Evolutionary conservation across 2,113 vertebrate species (phyloP), one percentile per base, ranked within the genome.

Genomic region (Myrmecobius fasciatus): DNA sequence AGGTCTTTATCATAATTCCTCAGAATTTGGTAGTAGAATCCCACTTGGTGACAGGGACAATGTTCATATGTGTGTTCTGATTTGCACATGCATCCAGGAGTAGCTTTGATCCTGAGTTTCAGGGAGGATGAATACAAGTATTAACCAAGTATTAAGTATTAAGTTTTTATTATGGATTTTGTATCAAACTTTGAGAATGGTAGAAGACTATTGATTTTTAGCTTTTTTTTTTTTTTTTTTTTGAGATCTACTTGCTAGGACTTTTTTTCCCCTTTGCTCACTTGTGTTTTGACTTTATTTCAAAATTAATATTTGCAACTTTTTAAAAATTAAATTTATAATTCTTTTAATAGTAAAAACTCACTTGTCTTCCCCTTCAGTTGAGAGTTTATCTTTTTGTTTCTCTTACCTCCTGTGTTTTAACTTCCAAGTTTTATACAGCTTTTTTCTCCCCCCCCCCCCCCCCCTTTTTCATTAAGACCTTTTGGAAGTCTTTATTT

Each of bases 291-390:
- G 91, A 93, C 92, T 3, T 67, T 67, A 51, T 91, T 91, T 96
- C 96, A 92, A 94, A 94, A n/a, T 90, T 36, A 20, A 56, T 95
- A 96, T 96, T 97, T 93, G 1, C 14, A 43, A 43, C 67, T 43
- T 43, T 67, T 36, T n/a, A 7, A 24, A 83, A 83, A 43, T 83
- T 83, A 83, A 83, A 75, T n/a, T n/a, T 75, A n/a, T 17, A 75
- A 17, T 67, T 20, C 7, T 83, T 83, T 83, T 43, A n/a, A 83
- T 83, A 83, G 67, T 20, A 83, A 43, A 43, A 43, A 43, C 43
- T 83, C 20, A 67, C 0, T n/a, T 43, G 20, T 17, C 20, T 43
- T 24, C 67, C 2, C 67, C 67, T 31, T 83, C 20, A 83, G 24
- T 43, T 83, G n/a, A 83, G 67, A 83, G 17, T 83, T 49, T 54